Evolutionary conservation across 2,113 vertebrate species (phyloP), one percentile per base, ranked within the genome.

Genomic region (Neodontobutis hainanensis): DNA sequence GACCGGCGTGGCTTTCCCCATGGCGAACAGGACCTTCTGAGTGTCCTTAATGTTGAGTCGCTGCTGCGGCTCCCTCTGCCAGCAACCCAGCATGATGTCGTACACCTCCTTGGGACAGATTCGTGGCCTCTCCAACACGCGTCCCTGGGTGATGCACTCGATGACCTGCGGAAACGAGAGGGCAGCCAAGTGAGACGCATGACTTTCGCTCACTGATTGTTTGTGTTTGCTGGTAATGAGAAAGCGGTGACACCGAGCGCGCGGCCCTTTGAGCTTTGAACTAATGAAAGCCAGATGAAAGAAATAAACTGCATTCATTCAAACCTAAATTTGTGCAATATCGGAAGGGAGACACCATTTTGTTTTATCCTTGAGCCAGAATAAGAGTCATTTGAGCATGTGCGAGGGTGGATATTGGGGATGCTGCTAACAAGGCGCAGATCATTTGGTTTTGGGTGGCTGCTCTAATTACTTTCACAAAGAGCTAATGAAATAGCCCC

Each of bases 11-110:
- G 93, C 91, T 88, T 94, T 94, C 50, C 92, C 93, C 91, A 94
- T 89, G 76, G 92, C 90, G 15, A 91, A 92, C 65, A 94, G 89
- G 75, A 93, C 89, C 83, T 92, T 93, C 85, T 93, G 92, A 81
- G 93, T 92, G 86, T 94, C 93, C 89, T 94, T 93, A 88, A 94
- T 93, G 90, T 87, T 93, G 59, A 93, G 86, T 74, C 93, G 88
- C 72, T 94, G 93, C 80, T 93, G 92, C 2, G 93, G 92, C 73
- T 94, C 93, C 53, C 93, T 87, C 86, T 93, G 93, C 93, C 93
- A 94, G 85, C 93, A 94, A 68, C 92, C 92, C 76, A 94, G 85
- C 93, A 94, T 94, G 76, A 94, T 85, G 87, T 94, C 93, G 43
- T 93, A 94, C 19, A 94, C 92, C 81, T 94, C 93, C 84, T 93